Evolutionary conservation across 2,888 invertebrate genomes (phyloP), one percentile per base, ranked within the genome.

Genomic region (Druceiella hillmani): DNA sequence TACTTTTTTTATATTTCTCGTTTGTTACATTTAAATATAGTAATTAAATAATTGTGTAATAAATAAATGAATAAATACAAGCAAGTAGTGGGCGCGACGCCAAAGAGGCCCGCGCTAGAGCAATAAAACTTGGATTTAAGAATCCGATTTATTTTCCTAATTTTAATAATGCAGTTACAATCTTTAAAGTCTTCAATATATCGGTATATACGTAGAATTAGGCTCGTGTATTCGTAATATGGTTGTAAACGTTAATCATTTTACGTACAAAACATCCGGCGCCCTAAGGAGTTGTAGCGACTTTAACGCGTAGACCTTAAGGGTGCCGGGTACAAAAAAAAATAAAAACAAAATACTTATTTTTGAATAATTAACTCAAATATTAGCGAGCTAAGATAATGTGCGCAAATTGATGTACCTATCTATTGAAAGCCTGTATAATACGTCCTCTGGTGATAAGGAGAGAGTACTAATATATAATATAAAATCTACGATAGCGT

Each of bases 101-200:
- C 3, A 27, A 12, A n/a, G n/a, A n/a, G n/a, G n/a, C n/a, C 27
- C 12, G 3, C 27, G 27, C 27, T 12, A 27, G 27, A 69, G 68
- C 69, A 66, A 70, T 66, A 65, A 69, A n/a, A n/a, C n/a, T 63
- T 63, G 54, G 69, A 64, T 69, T 69, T 58, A 67, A 63, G 65
- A 64, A 62, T 62, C 64, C 68, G 64, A 69, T 68, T 70, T 70
- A 70, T 70, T 70, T 70, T 70, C 70, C 62, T 70, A 70, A 69
- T 67, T 66, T 70, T 66, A 67, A 69, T 66, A 62, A 68, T 66
- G 61, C 67, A 65, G 66, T 69, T 66, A 64, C 66, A 59, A 65
- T 66, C 66, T 68, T 61, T 14, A 66, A 68, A 64, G 68, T 68
- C 68, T 68, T 67, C 69, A 66, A 68, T 68, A 64, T 66, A 63